Conservation (phyloP, 2,888 invertebrate genomes). For the Saturnia japonica region DNA sequence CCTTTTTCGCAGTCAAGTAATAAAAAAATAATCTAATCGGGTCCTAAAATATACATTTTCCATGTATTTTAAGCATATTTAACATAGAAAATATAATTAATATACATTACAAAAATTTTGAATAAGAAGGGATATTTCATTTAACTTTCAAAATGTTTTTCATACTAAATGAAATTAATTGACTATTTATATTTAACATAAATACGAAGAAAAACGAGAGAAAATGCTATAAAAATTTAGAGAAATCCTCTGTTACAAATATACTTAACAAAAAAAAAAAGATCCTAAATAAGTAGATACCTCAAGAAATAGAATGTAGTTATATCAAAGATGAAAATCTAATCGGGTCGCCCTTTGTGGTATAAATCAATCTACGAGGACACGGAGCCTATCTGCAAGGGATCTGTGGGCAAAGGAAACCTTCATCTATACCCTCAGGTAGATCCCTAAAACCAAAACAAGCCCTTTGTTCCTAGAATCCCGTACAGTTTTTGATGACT, state of each 20-base stretch:
- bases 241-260: not conserved
- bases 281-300: constrained; percentile 5
- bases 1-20: too few species aligned
- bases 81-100: too few species aligned
- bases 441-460: constrained; percentile 3
- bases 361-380: constrained; percentile 12
- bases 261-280: too few species aligned
- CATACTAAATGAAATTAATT: too few species aligned
- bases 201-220: not conserved
- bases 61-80: too few species aligned
- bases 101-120: too few species aligned
- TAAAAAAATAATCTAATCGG: too few species aligned
- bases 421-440: constrained; percentile 1
- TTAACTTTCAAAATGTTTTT: too few species aligned
- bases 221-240: not conserved
- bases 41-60: too few species aligned
- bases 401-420: not conserved
- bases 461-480: not conserved
- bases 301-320: constrained; percentile 8
- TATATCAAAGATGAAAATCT: constrained; percentile 14
- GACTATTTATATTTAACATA: too few species aligned
- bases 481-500: not conserved
- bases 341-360: constrained; percentile 15
- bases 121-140: too few species aligned
- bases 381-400: not conserved